Conservation (phyloP, 2,888 invertebrate species). For the Hartigia nigra region DNA sequence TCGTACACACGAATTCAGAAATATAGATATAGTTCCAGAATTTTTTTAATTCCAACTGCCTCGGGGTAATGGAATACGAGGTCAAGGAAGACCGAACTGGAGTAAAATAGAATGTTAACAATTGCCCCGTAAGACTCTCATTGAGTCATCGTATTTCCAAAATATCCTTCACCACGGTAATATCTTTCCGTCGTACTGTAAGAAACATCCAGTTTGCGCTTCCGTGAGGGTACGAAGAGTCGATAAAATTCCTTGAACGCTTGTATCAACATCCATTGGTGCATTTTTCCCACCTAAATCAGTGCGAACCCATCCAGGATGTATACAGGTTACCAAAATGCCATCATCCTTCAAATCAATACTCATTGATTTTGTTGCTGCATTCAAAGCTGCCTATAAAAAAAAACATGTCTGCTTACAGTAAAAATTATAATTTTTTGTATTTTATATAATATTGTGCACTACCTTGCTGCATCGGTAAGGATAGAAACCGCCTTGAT, state of each 20-base stretch:
- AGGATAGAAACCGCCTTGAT: constrained; percentile 83
- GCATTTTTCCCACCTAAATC: constrained; percentile 89
- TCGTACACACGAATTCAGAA: background rate
- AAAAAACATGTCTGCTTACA: constrained; percentile 10
- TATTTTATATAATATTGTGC: background rate
- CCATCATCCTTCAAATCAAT: constrained; percentile 80
- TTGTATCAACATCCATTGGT: constrained; percentile 76
- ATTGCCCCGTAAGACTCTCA: background rate
- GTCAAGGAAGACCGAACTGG: constrained; percentile 20
- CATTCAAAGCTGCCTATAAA: constrained; percentile 84
- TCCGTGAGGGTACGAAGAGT: constrained; percentile 74
- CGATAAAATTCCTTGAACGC: constrained; percentile 74
- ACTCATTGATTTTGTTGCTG: constrained; percentile 86
- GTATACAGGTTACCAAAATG: constrained; percentile 80
- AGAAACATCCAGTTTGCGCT: constrained; percentile 79
- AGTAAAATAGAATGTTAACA: background rate
- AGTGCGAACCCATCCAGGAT: constrained; percentile 94
- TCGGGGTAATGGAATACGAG: constrained; percentile 7
- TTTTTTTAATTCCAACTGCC: background rate
- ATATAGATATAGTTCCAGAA: background rate
- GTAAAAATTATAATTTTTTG: background rate
- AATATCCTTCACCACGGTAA: constrained; percentile 75
- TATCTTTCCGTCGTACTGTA: constrained; percentile 80
- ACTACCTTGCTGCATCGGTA: constrained; percentile 88
- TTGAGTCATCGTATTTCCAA: background rate